Conservation (phyloP, 1,140 invertebrate species). For the Xylocopa sonorina region DNA sequence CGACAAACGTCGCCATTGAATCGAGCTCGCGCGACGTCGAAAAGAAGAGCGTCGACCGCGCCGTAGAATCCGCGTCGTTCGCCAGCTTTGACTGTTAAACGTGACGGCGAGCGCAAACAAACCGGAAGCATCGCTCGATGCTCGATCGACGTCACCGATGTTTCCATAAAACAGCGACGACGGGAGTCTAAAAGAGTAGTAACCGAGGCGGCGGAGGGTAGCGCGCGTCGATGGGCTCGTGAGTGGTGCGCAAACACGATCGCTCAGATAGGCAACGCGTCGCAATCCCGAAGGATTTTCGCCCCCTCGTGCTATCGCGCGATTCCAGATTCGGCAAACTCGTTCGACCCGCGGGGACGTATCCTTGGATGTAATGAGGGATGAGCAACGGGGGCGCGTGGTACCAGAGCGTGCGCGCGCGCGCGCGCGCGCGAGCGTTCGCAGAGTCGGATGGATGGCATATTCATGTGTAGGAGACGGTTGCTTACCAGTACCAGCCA, state of each 20-base stretch:
- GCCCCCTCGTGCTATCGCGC: slow-evolving; percentile 36
- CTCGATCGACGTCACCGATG: neutral
- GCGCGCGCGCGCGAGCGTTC: too few species aligned
- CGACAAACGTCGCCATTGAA: neutral
- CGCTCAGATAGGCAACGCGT: neutral
- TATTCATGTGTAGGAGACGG: slow-evolving; percentile 41
- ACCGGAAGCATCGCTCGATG: neutral
- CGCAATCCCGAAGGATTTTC: slow-evolving; percentile 49
- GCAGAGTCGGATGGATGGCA: slow-evolving; percentile 1
- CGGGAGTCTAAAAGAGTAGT: neutral
- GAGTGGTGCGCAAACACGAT: slow-evolving; percentile 35
- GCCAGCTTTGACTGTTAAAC: too few species aligned
- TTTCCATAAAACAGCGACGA: slow-evolving; percentile 27
- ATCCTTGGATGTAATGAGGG: slow-evolving; percentile 51
- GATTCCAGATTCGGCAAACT: slow-evolving; percentile 54
- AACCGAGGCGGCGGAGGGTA: neutral
- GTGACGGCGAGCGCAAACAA: neutral
- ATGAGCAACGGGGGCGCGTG: slow-evolving; percentile 21
- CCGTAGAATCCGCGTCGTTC: too few species aligned
- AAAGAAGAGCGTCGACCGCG: too few species aligned
- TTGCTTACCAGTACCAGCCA: slow-evolving; percentile 44
- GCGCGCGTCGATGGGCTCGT: slow-evolving; percentile 6
- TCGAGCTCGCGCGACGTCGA: slow-evolving; percentile 18
- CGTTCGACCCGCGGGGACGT: slow-evolving; percentile 48
- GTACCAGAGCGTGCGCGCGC: too few species aligned